Conservation (phyloP, 2,888 invertebrate species). For the Pheosia tremula region DNA sequence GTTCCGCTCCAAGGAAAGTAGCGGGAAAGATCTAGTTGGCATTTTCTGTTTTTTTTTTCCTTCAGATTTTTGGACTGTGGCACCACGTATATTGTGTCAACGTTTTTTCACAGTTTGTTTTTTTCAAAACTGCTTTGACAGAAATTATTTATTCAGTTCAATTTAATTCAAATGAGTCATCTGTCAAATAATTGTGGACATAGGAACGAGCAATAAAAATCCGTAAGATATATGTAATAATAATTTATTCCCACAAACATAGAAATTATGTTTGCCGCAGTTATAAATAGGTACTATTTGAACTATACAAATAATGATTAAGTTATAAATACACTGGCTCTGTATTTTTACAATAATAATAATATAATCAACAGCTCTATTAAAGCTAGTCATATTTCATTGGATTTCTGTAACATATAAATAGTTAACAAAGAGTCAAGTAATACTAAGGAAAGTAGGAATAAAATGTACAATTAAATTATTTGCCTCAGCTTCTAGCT, state of each 20-base stretch:
- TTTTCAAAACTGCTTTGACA: too few species aligned
- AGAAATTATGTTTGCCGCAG: constrained; percentile 66
- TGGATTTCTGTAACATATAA: constrained; percentile 81
- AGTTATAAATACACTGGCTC: constrained; percentile 83
- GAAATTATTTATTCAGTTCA: too few species aligned
- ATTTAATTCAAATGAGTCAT: too few species aligned
- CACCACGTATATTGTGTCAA: too few species aligned
- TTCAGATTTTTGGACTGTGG: too few species aligned
- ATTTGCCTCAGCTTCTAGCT: constrained; percentile 58
- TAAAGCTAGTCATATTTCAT: constrained; percentile 79
- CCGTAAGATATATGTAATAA: constrained; percentile 67
- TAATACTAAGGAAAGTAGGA: constrained; percentile 77
- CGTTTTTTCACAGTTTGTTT: too few species aligned
- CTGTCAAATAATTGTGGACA: neutral
- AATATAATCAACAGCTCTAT: constrained; percentile 79
- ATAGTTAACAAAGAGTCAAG: constrained; percentile 81
- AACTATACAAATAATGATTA: constrained; percentile 84
- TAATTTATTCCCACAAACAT: constrained; percentile 82
- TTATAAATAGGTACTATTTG: constrained; percentile 80
- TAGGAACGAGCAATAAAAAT: constrained; percentile 32
- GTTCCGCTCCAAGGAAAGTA: too few species aligned
- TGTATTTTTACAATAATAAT: constrained; percentile 80
- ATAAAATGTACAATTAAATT: constrained; percentile 72
- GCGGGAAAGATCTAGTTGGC: too few species aligned
- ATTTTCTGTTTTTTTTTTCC: too few species aligned